Conservation (phyloP, 1,140 invertebrate species). For the Platorchestia sp. region DNA sequence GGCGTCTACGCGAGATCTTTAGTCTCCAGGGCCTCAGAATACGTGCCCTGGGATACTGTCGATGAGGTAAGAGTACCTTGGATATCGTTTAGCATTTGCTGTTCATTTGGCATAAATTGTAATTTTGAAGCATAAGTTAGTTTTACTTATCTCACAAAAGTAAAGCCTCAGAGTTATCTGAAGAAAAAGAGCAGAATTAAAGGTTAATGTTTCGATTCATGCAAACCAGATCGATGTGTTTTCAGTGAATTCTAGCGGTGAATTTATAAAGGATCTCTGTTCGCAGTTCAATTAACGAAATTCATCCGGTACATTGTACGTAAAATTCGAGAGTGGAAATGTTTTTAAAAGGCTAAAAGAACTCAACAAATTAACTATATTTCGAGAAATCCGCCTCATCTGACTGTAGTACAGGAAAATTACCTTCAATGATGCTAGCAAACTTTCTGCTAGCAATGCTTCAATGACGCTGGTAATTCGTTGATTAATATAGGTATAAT, state of each 20-base stretch:
- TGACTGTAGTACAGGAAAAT: neutral
- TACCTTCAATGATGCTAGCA: neutral
- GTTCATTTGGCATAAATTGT: neutral
- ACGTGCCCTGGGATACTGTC: constrained; percentile 29
- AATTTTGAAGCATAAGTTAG: neutral
- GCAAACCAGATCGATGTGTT: neutral
- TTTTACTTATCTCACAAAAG: neutral
- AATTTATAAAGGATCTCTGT: neutral
- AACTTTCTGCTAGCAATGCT: too few relatives aligned
- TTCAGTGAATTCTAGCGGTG: neutral
- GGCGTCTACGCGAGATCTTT: constrained; percentile 13
- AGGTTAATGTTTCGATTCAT: neutral
- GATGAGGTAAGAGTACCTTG: neutral
- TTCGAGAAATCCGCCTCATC: neutral
- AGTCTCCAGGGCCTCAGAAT: neutral
- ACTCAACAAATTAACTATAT: neutral
- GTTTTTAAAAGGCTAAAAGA: neutral
- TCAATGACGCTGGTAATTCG: too few relatives aligned
- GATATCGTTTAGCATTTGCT: neutral
- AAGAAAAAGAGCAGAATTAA: neutral
- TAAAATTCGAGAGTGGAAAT: neutral
- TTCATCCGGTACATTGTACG: neutral
- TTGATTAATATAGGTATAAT: too few relatives aligned
- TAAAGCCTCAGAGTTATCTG: neutral
- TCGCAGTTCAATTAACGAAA: neutral